Base-by-base conservation (phyloP, 2,113 vertebrate species). In the Suricata suricatta region DNA sequence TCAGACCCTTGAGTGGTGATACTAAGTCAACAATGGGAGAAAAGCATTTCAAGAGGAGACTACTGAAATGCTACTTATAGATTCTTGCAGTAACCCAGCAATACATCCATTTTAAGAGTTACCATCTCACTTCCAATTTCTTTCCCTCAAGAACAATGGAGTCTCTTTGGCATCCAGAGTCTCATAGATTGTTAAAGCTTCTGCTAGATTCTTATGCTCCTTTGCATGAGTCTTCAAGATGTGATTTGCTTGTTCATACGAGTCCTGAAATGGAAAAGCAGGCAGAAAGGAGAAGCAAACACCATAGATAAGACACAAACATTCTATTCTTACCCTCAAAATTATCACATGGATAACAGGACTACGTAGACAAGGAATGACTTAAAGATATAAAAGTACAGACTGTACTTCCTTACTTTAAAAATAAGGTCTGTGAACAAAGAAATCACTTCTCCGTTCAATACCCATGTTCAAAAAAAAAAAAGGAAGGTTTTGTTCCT, bases 141-240 rank as follows among this genome's bases (percentile, higher is more conserved):
- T 41, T 41, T 41, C 41, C 41, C 41, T 41, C 41, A 41, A 41
- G 41, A 41, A 41, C 41, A 41, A 41, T 41, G 41, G 41, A 41
- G 41, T 41, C 41, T 41, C 41, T 41, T 41, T 41, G 41, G 41
- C 41, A 41, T 41, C 99, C 98, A 99, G 99, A 96, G 99, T 99
- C 98, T 99, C 99, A 7, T 99, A 99, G 92, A 98, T 99, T 77
- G 99, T 97, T 98, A 99, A 99, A 91, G 99, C 99, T 97, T 99
- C 99, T 27, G 99, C 99, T 91, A 99, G 99, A 97, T 99, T 99
- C 98, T 99, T 99, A 98, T 99, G 99, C 97, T 99, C 99, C 94
- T 99, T 99, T 82, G 99, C 99, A 97, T 99, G 99, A 6, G 98
- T 99, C 99, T 99, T 99, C 98, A 99, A 98, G 96, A 99, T 98